Conservation (phyloP, 1,140 invertebrate species). For the Venturia canescens region DNA sequence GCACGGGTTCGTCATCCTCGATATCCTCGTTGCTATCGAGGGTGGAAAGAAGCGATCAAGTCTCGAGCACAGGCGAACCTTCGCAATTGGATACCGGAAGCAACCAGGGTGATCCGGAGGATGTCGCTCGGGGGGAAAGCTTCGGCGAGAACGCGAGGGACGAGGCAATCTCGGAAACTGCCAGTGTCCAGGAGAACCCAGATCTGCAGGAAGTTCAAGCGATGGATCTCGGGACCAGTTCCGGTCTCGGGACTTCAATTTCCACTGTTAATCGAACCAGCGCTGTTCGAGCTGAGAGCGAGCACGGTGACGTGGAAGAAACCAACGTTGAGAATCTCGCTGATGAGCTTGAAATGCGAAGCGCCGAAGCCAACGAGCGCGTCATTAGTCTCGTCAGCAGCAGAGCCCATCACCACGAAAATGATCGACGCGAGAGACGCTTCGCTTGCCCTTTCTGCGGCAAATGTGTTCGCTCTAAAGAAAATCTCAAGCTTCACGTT, state of each 20-base stretch:
- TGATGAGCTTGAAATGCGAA: constrained; percentile 57
- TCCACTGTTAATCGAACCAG: background rate
- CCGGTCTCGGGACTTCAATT: background rate
- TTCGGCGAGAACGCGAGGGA: constrained; percentile 59
- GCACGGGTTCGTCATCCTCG: constrained; percentile 38
- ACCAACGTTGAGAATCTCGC: constrained; percentile 5
- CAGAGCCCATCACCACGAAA: constrained; percentile 63
- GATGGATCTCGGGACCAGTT: constrained; percentile 21
- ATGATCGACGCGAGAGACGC: constrained; percentile 75
- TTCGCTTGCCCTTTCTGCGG: constrained; percentile 93
- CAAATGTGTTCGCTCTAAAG: constrained; percentile 91
- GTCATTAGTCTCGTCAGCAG: constrained; percentile 60
- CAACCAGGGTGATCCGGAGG: constrained; percentile 57
- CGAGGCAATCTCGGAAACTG: constrained; percentile 63
- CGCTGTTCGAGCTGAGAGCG: constrained; percentile 40
- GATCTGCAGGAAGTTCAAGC: constrained; percentile 34
- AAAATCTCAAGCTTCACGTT: constrained; percentile 92
- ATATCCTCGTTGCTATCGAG: constrained; percentile 66
- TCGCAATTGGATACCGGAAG: constrained; percentile 76
- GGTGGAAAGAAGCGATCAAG: constrained; percentile 80
- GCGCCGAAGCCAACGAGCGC: constrained; percentile 65
- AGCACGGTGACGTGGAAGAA: constrained; percentile 59
- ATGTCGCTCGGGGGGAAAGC: constrained; percentile 45
- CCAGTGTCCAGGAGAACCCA: constrained; percentile 62
- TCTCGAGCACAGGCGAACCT: constrained; percentile 85